A percentile compares a stretch with the other conserved stretches of the same genome.
Conservation (phyloP, 2,888 invertebrate species). For the Synergus japonicus region DNA sequence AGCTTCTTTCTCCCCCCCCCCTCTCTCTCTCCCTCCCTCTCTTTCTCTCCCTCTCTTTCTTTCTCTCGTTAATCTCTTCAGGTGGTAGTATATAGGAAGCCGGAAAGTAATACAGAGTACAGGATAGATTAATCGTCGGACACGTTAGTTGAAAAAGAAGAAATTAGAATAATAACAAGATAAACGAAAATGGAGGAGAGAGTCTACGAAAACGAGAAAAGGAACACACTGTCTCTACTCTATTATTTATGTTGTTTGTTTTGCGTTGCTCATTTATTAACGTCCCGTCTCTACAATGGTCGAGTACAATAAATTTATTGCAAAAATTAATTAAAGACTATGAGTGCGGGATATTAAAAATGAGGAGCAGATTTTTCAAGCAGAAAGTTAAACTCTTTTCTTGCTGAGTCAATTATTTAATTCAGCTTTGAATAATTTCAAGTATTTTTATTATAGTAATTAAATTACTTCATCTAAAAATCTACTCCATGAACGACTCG, state of each 20-base stretch:
- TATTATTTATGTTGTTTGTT: slow-evolving; percentile 19
- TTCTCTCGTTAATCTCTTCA: slow-evolving; percentile 29
- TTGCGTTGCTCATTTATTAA: slow-evolving; percentile 5
- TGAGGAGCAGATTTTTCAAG: background rate
- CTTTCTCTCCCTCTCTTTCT: slow-evolving; percentile 8
- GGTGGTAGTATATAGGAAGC: slow-evolving; percentile 9
- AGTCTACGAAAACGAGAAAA: slow-evolving; percentile 30
- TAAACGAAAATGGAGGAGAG: slow-evolving; percentile 34
- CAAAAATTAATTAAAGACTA: background rate
- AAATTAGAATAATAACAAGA: slow-evolving; percentile 41
- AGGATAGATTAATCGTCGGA: slow-evolving; percentile 55
- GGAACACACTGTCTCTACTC: slow-evolving; percentile 34
- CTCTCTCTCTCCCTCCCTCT: background rate
- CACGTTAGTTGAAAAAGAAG: slow-evolving; percentile 50
- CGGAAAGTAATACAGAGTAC: slow-evolving; percentile 43
- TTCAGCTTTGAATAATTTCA: background rate
- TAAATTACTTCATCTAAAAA: background rate
- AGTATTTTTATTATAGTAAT: background rate
- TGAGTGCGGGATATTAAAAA: background rate
- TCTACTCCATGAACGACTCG: background rate
- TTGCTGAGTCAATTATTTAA: background rate
- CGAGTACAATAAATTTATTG: background rate
- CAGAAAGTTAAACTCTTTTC: background rate
- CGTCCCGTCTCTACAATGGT: background rate
- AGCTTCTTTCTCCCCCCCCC: slow-evolving; percentile 1